phyloP scores from a whole-genome alignment of 2,113 vertebrate genomes.

The Hystrix brachyura region DNA sequence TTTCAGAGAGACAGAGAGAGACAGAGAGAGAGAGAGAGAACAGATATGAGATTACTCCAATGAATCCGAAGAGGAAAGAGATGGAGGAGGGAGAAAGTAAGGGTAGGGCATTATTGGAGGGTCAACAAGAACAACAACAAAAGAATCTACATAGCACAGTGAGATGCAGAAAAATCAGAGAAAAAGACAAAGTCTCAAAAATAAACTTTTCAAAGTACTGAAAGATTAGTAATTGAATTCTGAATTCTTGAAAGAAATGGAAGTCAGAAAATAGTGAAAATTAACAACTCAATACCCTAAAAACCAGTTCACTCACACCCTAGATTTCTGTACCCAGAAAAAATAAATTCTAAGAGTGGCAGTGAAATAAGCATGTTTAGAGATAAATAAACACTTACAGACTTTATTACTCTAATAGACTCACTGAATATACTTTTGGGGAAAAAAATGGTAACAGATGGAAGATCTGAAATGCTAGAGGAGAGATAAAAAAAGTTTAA shows the following conservation, averaged over 20 bases:
- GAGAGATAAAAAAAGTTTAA: background rate
- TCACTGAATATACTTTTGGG: background rate
- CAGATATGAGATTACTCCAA: background rate
- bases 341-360: background rate
- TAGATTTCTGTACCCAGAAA: conserved; percentile 31
- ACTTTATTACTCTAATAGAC: background rate
- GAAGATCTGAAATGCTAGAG: conserved; percentile 24
- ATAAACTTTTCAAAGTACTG: background rate
- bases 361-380: conserved; percentile 15
- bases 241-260: background rate
- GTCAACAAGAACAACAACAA: background rate
- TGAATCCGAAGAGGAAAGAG: too few species aligned
- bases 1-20: background rate
- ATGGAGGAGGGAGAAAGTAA: too few species aligned
- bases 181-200: conserved; percentile 47
- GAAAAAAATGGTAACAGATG: background rate
- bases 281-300: background rate
- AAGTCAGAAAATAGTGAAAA: background rate
- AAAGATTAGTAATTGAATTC: background rate
- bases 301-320: background rate
- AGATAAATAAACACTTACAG: conserved; percentile 6
- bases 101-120: too few species aligned
- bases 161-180: background rate
- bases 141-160: background rate
- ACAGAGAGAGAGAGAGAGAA: background rate